Conservation (phyloP, 2,797 vertebrate genomes). For the Lagocephalus sceleratus region DNA sequence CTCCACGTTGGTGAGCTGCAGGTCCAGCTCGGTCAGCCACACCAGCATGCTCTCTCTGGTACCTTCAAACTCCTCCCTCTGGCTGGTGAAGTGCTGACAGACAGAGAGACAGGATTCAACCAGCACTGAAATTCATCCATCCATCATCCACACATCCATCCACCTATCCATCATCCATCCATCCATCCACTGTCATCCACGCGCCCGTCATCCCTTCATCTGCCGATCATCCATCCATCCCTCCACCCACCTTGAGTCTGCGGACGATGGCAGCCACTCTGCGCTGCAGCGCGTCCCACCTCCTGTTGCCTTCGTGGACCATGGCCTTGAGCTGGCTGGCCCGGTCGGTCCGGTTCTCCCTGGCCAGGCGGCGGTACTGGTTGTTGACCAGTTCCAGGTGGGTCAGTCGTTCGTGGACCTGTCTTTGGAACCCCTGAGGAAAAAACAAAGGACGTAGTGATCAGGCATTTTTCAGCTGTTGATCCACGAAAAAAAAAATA, state of each 20-base stretch:
- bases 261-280: conserved; percentile 82
- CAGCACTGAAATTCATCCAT: neutral
- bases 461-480: neutral
- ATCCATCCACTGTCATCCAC: no score
- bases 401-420: conserved; percentile 86
- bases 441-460: neutral
- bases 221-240: neutral
- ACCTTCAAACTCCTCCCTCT: conserved; percentile 91
- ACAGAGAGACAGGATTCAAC: no score
- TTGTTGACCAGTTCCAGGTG: conserved; percentile 93
- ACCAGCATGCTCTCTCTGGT: conserved; percentile 86
- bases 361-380: conserved; percentile 88
- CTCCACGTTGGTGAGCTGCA: conserved; percentile 93
- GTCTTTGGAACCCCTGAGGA: conserved; percentile 85
- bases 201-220: neutral
- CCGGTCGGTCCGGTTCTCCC: conserved; percentile 89
- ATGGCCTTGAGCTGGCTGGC: conserved; percentile 86
- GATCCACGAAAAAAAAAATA: neutral
- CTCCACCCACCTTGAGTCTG: conserved; percentile 82
- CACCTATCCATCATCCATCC: neutral
- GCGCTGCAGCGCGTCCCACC: conserved; percentile 88
- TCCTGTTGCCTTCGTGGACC: conserved; percentile 88
- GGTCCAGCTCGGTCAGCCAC: conserved; percentile 95
- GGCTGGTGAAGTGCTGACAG: conserved; percentile 85
- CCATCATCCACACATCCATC: no score